Conservation (phyloP, 1,140 invertebrate genomes). For the Caenorhabditis latens region DNA sequence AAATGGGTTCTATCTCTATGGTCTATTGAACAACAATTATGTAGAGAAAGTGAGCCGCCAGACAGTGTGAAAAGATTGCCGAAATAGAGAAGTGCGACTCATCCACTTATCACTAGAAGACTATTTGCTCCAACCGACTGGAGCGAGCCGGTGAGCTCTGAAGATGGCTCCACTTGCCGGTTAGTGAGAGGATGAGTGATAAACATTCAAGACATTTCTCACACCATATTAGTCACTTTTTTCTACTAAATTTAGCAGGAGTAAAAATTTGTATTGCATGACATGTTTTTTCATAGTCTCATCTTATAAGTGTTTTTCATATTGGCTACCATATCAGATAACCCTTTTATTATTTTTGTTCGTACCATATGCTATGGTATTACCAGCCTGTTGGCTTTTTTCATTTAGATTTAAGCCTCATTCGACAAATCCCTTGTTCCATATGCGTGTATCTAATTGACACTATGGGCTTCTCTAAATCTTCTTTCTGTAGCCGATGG, state of each 20-base stretch:
- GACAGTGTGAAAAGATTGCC: conserved; percentile 41
- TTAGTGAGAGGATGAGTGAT: background rate
- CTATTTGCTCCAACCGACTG: conserved; percentile 25
- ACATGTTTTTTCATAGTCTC: no score
- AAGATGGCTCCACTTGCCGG: conserved; percentile 8
- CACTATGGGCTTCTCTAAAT: conserved; percentile 31
- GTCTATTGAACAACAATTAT: conserved; percentile 49
- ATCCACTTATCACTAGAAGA: conserved; percentile 46
- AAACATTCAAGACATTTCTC: conserved; percentile 17
- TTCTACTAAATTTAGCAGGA: background rate
- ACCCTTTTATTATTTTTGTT: background rate
- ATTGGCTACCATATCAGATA: no score
- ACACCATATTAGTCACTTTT: conserved; percentile 7
- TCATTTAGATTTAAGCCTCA: background rate
- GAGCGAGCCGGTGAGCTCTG: background rate
- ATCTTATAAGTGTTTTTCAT: background rate
- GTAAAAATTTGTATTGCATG: no score
- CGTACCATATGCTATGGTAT: background rate
- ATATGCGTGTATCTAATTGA: conserved; percentile 43
- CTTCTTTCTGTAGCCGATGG: background rate
- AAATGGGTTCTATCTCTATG: conserved; percentile 1
- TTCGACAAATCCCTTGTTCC: conserved; percentile 14
- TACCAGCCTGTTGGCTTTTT: conserved; percentile 17
- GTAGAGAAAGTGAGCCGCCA: background rate
- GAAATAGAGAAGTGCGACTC: background rate